phyloP scores from a whole-genome alignment of 2,797 vertebrate species.

The Halcyon leucocephala region DNA sequence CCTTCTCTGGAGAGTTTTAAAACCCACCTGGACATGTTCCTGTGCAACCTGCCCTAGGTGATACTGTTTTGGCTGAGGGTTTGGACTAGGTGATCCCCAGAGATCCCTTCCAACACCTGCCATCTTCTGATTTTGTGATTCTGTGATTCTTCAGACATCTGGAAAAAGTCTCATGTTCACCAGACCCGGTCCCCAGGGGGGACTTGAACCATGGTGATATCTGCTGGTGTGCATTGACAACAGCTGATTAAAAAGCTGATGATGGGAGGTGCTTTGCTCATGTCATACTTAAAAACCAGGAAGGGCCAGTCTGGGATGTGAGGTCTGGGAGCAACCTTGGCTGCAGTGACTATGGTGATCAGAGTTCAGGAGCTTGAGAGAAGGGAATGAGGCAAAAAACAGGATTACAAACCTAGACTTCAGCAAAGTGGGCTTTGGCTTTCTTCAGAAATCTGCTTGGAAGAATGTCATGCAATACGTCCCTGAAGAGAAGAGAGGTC shows the following conservation, averaged over 20 bases:
- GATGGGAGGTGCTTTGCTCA: not conserved
- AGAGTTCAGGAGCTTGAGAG: not conserved
- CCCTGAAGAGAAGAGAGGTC: not conserved
- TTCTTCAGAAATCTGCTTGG: not conserved
- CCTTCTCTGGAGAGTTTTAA: too few relatives aligned
- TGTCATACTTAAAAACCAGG: not conserved
- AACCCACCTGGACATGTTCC: too few relatives aligned
- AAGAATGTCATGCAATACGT: not conserved
- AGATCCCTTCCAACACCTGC: too few relatives aligned
- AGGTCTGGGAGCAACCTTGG: not conserved
- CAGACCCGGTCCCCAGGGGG: not conserved
- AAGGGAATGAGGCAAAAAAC: not conserved
- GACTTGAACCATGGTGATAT: not conserved
- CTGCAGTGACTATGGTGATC: not conserved
- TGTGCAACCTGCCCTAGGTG: too few relatives aligned
- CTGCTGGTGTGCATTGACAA: not conserved
- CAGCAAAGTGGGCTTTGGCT: not conserved
- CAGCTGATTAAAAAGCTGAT: not conserved
- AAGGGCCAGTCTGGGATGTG: not conserved
- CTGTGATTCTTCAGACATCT: not conserved
- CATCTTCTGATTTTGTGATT: too few relatives aligned
- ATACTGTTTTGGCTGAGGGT: too few relatives aligned
- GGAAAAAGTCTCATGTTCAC: not conserved
- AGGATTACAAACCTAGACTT: not conserved
- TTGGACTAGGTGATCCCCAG: too few relatives aligned